Percentiles rank a stretch among this genome's conserved stretches.
Evolutionary conservation across 2,113 vertebrate species (phyloP).

Genomic region (Heterotis niloticus): DNA sequence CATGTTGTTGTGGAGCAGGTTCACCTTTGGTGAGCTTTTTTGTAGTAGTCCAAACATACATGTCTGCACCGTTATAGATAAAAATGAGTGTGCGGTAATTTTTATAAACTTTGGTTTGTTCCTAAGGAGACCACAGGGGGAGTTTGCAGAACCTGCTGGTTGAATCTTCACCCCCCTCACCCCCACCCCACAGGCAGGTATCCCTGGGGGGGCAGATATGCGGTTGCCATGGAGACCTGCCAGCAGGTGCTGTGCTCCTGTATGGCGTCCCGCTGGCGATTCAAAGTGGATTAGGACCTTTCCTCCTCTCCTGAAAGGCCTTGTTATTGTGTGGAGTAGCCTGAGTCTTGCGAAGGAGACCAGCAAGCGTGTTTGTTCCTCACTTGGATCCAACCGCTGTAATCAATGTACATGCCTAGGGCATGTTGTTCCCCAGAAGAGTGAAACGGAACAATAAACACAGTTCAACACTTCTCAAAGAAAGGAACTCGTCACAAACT

Average conservation of each 20-base stretch:
- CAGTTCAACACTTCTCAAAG: too few species aligned
- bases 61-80: too few species aligned
- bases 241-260: slow-evolving; percentile 1
- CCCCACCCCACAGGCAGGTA: background rate
- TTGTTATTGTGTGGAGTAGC: slow-evolving; percentile 7
- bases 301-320: slow-evolving; percentile 5
- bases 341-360: background rate
- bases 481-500: too few species aligned
- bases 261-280: background rate
- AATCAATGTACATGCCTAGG: slow-evolving; percentile 4
- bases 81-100: too few species aligned
- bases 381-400: background rate
- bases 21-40: too few species aligned
- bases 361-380: background rate
- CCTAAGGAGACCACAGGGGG: too few species aligned
- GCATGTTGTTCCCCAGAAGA: background rate
- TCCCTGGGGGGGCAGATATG: slow-evolving; percentile 16
- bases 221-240: slow-evolving; percentile 15
- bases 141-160: too few species aligned
- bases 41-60: too few species aligned
- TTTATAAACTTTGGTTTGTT: too few species aligned
- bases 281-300: slow-evolving; percentile 14
- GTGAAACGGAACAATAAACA: background rate
- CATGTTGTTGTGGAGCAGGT: too few species aligned
- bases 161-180: too few species aligned